Percentiles rank a stretch among this genome's conserved stretches.
Conservation (phyloP, 2,888 invertebrate species). For the Helleia helle region DNA sequence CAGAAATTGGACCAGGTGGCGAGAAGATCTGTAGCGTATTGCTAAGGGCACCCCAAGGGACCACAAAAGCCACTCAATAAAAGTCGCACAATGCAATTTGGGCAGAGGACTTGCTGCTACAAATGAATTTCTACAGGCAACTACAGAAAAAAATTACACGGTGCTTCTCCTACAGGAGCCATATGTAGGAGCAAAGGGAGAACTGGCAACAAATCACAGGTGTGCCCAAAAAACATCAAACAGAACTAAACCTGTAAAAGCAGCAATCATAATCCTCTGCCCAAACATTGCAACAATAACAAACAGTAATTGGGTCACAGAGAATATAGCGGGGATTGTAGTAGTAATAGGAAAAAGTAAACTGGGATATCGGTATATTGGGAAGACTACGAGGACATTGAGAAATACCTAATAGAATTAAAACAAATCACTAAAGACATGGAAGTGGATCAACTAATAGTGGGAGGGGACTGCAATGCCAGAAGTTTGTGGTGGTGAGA, state of each 20-base stretch:
- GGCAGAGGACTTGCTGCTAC: conserved; percentile 22
- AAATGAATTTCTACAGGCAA: conserved; percentile 19
- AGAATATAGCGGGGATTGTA: neutral
- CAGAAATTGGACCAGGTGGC: conserved; percentile 24
- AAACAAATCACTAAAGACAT: neutral
- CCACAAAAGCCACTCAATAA: too few species aligned
- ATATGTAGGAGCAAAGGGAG: conserved; percentile 21
- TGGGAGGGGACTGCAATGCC: conserved; percentile 15
- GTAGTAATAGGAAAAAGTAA: neutral
- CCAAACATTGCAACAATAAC: neutral
- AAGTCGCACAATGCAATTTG: too few species aligned
- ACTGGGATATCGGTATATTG: neutral
- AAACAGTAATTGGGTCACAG: neutral
- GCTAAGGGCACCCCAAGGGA: conserved; percentile 21
- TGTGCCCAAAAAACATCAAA: too few species aligned
- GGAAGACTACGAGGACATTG: conserved; percentile 2
- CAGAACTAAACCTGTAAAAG: conserved; percentile 8
- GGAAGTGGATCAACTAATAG: conserved; percentile 8
- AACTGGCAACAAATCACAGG: neutral
- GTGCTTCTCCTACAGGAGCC: conserved; percentile 28
- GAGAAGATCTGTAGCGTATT: conserved; percentile 8
- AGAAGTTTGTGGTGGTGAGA: conserved; percentile 16
- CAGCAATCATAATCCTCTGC: conserved; percentile 11
- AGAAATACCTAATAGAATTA: conserved; percentile 6
- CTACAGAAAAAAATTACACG: neutral